Conservation (phyloP, 2,888 invertebrate species). For the Invenusta paracnida region DNA sequence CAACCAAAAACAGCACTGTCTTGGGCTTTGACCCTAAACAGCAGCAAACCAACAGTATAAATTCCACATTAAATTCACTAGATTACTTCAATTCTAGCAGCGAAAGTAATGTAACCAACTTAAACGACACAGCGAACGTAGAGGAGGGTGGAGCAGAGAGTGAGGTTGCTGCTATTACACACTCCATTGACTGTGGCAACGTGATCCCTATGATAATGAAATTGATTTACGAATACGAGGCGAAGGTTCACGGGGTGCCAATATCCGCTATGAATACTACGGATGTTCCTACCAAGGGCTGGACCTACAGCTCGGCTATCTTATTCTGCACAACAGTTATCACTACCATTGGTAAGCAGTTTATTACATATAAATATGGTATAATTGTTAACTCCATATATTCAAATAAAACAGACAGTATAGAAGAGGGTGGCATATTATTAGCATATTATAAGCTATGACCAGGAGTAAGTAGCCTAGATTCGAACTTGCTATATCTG, state of each 20-base stretch:
- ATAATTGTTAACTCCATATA: no score
- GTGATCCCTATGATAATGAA: background rate
- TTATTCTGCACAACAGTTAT: conserved; percentile 44
- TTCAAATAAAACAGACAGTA: no score
- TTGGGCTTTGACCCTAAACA: background rate
- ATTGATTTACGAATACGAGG: background rate
- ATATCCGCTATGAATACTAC: no score
- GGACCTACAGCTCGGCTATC: conserved; percentile 42
- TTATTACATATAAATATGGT: no score
- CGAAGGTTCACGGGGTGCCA: background rate
- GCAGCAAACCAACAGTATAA: no score
- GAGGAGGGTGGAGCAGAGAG: background rate
- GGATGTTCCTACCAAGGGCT: no score
- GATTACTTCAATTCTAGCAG: background rate
- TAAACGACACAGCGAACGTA: background rate
- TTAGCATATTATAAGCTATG: no score
- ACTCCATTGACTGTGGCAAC: background rate
- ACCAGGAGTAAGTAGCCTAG: no score
- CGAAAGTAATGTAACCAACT: no score
- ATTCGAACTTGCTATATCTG: no score
- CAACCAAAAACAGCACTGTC: background rate
- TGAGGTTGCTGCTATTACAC: background rate
- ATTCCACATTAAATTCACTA: no score
- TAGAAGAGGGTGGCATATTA: no score
- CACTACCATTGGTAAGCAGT: conserved; percentile 43